Conservation (phyloP, 92 coral and sea anemone genomes). For the Anthopleura xanthogrammica region DNA sequence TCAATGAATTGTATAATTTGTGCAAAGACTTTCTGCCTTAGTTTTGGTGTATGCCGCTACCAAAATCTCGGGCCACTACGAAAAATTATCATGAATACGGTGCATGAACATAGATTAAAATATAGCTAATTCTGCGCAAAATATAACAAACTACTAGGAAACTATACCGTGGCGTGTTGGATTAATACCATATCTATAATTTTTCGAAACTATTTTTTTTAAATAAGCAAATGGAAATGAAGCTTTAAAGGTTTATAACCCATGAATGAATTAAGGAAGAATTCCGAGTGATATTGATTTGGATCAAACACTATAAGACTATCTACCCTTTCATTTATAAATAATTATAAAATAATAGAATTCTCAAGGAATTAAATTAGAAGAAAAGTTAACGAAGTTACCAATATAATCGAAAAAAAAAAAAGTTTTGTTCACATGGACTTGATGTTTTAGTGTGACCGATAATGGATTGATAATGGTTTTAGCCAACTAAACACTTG, state of each 20-base stretch:
- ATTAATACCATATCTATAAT: not conserved
- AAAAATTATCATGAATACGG: no score
- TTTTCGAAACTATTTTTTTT: not conserved
- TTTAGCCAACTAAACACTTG: no score
- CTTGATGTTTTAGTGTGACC: not conserved
- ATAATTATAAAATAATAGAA: not conserved
- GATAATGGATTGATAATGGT: not conserved
- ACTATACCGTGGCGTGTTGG: not conserved
- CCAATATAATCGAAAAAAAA: not conserved
- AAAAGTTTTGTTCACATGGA: not conserved
- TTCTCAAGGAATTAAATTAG: not conserved
- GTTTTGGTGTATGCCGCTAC: no score
- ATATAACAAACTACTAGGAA: not conserved
- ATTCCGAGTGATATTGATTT: not conserved
- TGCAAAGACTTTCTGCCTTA: no score
- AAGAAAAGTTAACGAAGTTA: not conserved
- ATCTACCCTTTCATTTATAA: not conserved
- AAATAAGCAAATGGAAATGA: not conserved
- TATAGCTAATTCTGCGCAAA: no score
- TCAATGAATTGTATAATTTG: no score
- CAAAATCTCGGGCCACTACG: no score
- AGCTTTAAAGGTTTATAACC: not conserved
- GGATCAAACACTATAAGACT: not conserved
- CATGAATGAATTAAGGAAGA: not conserved
- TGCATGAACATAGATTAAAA: no score